Evolutionary conservation across 2,113 vertebrate species (phyloP), one percentile per base, ranked within the genome.

Genomic region (Tauraco erythrolophus): DNA sequence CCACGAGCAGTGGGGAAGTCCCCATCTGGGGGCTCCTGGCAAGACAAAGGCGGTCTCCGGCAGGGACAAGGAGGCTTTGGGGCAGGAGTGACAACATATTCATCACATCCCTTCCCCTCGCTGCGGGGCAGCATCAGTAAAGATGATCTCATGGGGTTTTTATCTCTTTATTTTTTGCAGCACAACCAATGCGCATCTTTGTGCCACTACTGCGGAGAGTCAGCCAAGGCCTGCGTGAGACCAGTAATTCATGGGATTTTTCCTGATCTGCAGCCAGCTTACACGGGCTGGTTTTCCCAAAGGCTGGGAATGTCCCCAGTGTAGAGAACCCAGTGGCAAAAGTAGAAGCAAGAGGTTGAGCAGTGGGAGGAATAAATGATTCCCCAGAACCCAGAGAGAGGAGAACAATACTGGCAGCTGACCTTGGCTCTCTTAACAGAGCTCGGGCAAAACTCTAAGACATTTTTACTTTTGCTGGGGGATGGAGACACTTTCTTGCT

Each of bases 71-170:
- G 75, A 66, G 70, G 74, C 91, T 89, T 83, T 82, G 66, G 91
- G 94, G 84, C 48, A 86, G 50, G 51, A 91, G 76, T 18, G 0
- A 84, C 61, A 70, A 68, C 9, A 28, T 39, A 79, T 87, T 82
- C 66, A 84, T 78, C 18, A 15, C 10, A 51, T 89, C 85, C 79
- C 43, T 90, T 81, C 61, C 81, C 70, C 78, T 91, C 1, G 16
- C 70, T 88, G 88, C 0, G 0, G 76, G 86, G 62, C 93, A 57
- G 57, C 12, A 54, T 62, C 31, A 74, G 68, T 79, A 94, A 92
- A 65, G 39, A 96, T 98, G 96, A 97, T 92, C 89, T 98, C 95
- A 97, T 96, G 56, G 88, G 71, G 60, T 37, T 79, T 94, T 92
- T 81, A 69, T 88, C 88, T 92, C 43, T 85, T 48, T 77, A 45